Evolutionary conservation across 37 sponge, comb jelly and placozoan species (phyloP).

Genomic region (Geodia barretti): DNA sequence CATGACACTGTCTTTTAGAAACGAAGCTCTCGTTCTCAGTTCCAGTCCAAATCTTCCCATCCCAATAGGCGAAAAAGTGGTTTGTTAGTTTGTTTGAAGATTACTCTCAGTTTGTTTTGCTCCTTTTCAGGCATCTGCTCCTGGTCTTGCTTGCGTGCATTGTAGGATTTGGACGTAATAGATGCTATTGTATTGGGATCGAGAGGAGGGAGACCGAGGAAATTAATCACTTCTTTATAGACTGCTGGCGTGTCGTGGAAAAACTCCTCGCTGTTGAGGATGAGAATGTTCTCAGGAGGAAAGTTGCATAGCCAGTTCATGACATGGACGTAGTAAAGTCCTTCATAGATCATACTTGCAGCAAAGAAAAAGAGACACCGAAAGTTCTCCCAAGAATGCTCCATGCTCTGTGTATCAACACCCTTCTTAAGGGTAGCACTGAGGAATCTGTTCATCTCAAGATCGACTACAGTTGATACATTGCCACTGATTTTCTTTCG

Average conservation of each 20-base stretch:
- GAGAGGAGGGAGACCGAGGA: constrained; percentile 44
- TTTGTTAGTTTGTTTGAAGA: constrained; percentile 44
- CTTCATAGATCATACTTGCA: constrained; percentile 60
- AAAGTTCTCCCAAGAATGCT: constrained; percentile 19
- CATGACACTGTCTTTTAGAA: too few relatives aligned
- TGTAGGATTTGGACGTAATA: constrained; percentile 53
- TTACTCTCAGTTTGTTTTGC: constrained; percentile 12
- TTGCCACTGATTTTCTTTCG: not conserved
- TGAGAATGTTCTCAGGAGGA: constrained; percentile 74
- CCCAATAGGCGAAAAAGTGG: constrained; percentile 38
- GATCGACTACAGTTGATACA: constrained; percentile 19
- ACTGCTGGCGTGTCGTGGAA: constrained; percentile 29
- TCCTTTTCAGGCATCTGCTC: constrained; percentile 15
- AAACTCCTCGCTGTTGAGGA: constrained; percentile 79
- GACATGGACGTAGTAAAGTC: constrained; percentile 63
- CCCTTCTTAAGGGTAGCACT: not conserved
- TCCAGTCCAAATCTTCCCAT: constrained; percentile 53
- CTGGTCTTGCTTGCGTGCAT: too few relatives aligned
- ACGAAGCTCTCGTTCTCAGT: too few relatives aligned
- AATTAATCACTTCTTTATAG: constrained; percentile 50
- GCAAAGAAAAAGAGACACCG: constrained; percentile 29
- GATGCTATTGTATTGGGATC: not conserved
- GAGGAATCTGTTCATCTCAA: constrained; percentile 29
- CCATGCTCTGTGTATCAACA: constrained; percentile 4
- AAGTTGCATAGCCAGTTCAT: constrained; percentile 77